Evolutionary conservation across 2,797 vertebrate genomes (phyloP).

Genomic region (Chelonia mydas): DNA sequence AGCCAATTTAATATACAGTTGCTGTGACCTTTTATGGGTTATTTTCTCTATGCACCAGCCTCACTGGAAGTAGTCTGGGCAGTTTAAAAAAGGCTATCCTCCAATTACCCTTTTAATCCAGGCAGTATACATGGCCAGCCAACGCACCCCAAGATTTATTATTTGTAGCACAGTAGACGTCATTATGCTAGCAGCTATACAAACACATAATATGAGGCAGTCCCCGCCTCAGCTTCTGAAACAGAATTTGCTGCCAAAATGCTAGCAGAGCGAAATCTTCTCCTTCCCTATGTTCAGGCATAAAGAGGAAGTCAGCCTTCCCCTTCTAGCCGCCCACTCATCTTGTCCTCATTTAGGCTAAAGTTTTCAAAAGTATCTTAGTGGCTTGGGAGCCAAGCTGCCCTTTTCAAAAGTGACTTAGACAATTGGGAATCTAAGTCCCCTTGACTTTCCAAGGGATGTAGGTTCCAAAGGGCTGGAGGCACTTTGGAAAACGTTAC

Average conservation of each 20-base stretch:
- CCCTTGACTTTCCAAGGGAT: not conserved
- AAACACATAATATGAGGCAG: not conserved
- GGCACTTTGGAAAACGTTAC: no score
- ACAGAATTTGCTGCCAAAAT: not conserved
- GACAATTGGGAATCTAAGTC: no score
- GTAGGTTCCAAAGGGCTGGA: not conserved
- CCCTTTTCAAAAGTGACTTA: no score
- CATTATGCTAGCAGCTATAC: no score
- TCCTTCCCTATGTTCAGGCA: not conserved
- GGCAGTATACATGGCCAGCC: not conserved
- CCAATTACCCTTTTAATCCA: not conserved
- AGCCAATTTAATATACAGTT: not conserved
- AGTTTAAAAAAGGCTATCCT: not conserved
- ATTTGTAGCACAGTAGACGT: not conserved
- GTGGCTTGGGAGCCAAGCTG: no score
- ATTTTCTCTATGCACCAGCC: not conserved
- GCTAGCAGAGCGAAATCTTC: not conserved
- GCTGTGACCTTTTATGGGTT: constrained; percentile 18
- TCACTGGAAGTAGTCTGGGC: not conserved
- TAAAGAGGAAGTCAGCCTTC: not conserved
- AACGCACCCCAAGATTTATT: not conserved
- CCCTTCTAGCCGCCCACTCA: not conserved
- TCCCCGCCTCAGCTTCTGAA: not conserved
- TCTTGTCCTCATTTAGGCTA: not conserved
- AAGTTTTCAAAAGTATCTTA: not conserved